Evolutionary conservation across 2,888 invertebrate species (phyloP).

Genomic region (Encarsia formosa): DNA sequence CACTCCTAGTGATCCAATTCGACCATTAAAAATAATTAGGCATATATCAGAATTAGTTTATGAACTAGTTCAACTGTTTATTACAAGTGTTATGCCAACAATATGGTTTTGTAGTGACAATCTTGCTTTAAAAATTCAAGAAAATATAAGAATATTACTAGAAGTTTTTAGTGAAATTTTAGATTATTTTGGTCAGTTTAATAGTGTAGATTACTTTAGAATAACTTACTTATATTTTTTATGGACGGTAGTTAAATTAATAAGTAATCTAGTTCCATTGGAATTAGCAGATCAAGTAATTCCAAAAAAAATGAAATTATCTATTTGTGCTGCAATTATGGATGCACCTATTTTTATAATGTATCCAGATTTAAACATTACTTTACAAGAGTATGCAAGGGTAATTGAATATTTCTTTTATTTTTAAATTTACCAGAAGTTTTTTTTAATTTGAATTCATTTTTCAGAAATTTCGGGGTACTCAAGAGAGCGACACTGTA

Average conservation of each 20-base stretch:
- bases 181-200: conserved; percentile 37
- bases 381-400: conserved; percentile 51
- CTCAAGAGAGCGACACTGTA: conserved; percentile 44
- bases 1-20: conserved; percentile 31
- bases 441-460: conserved; percentile 27
- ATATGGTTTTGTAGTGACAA: conserved; percentile 54
- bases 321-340: conserved; percentile 49
- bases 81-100: conserved; percentile 54
- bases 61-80: conserved; percentile 54
- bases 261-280: conserved; percentile 50
- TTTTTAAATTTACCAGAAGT: conserved; percentile 8
- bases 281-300: conserved; percentile 49
- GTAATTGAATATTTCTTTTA: conserved; percentile 36
- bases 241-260: conserved; percentile 46
- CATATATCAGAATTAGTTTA: conserved; percentile 37
- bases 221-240: conserved; percentile 53
- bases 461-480: conserved; percentile 51
- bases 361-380: conserved; percentile 50
- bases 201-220: conserved; percentile 43
- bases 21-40: conserved; percentile 38
- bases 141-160: conserved; percentile 47
- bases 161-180: conserved; percentile 56
- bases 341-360: conserved; percentile 53
- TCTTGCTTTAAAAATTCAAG: conserved; percentile 37
- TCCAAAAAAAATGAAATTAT: conserved; percentile 51